These are phyloP conservation scores for Mactra quadrangularis DNA, from an alignment of 1,140 invertebrate species.

Conservation along the genomic window DNA sequence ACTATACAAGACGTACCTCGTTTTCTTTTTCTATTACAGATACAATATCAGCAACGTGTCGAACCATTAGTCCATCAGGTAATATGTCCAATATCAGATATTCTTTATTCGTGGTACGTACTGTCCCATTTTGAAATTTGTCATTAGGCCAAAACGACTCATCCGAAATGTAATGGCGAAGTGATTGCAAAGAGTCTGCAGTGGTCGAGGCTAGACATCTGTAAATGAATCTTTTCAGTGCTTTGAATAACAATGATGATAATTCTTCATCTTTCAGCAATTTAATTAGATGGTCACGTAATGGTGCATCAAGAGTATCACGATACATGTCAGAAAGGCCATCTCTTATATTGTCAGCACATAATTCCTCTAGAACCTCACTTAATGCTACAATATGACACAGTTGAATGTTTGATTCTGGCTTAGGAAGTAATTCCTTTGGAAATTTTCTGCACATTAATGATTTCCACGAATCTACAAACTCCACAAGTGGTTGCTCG, in stretches of 20 bases:
- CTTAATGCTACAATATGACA: conserved; percentile 29
- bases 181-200: conserved; percentile 1
- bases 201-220: conserved; percentile 19
- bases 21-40: not conserved
- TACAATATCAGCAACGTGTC: not conserved
- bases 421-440: conserved; percentile 22
- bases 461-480: conserved; percentile 20
- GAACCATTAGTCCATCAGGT: conserved; percentile 18
- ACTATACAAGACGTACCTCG: not conserved
- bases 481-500: conserved; percentile 15
- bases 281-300: not conserved
- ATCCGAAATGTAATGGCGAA: conserved; percentile 3
- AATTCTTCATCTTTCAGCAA: not conserved
- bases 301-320: conserved; percentile 4
- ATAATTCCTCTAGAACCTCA: conserved; percentile 43
- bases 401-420: not conserved
- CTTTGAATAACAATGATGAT: conserved; percentile 15
- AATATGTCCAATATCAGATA: not conserved
- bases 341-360: conserved; percentile 29
- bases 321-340: conserved; percentile 17
- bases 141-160: conserved; percentile 35
- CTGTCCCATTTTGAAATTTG: not conserved
- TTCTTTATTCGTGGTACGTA: not conserved
- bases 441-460: conserved; percentile 5
- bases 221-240: conserved; percentile 36